These are phyloP conservation scores for Aphrocallistes beatrix DNA, from an alignment of 37 sponge, comb jelly and placozoan genomes.

Conservation along the genomic window DNA sequence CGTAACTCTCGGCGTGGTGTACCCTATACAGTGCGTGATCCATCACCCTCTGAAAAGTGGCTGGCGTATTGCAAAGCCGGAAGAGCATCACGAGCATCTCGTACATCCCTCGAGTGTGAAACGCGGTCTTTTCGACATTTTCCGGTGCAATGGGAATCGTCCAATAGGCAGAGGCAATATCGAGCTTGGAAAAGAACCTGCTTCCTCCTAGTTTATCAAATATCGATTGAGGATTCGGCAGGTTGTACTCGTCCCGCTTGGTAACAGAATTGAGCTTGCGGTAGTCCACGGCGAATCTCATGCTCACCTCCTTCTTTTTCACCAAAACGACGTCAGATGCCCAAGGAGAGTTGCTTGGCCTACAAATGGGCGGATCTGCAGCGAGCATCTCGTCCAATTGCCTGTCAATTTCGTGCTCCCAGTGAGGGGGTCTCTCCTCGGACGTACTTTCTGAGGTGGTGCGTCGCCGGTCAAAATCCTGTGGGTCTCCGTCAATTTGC, in stretches of 20 bases:
- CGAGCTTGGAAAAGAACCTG: neutral
- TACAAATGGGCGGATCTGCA: neutral
- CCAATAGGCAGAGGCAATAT: neutral
- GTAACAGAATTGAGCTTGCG: neutral
- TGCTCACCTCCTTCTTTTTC: neutral
- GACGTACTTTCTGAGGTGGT: neutral
- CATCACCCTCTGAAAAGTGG: slow-evolving; percentile 9
- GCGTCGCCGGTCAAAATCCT: neutral
- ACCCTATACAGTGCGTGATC: neutral
- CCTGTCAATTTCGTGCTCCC: neutral
- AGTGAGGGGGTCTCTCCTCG: neutral
- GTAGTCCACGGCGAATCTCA: slow-evolving; percentile 5
- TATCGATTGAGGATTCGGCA: slow-evolving; percentile 17
- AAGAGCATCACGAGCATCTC: neutral
- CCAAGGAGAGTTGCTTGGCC: slow-evolving; percentile 18
- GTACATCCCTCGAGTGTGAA: neutral
- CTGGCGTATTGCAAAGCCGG: neutral
- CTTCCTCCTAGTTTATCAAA: neutral
- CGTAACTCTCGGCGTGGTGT: neutral
- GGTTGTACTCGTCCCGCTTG: slow-evolving; percentile 10
- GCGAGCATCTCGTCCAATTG: too few species aligned
- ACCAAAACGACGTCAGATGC: neutral
- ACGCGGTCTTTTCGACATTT: neutral
- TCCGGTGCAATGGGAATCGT: neutral
- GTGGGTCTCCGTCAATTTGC: neutral